A percentile compares a stretch with the other conserved stretches of the same genome.
These are phyloP conservation scores for Cremastobaeus sp. DNA, from an alignment of 2,888 invertebrate genomes.

Conservation along the genomic window DNA sequence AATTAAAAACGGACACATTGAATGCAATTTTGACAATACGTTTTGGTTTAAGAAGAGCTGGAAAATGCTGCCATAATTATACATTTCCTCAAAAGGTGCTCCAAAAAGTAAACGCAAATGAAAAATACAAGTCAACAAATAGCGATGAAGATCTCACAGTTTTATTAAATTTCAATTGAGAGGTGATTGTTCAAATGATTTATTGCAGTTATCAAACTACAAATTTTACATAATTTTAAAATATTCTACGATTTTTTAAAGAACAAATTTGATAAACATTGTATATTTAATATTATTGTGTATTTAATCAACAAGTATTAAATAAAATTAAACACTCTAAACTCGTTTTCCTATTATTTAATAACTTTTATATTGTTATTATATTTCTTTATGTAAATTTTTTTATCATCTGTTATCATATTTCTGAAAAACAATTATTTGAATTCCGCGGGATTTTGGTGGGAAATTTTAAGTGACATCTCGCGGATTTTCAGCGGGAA, in stretches of 20 bases:
- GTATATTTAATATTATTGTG: neutral
- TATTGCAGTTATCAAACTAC: too few relatives aligned
- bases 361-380: too few relatives aligned
- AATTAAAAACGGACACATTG: neutral
- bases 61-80: constrained; percentile 45
- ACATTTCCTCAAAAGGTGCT: constrained; percentile 32
- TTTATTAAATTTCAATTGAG: too few relatives aligned
- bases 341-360: too few relatives aligned
- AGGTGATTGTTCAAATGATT: too few relatives aligned
- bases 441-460: neutral
- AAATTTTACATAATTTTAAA: too few relatives aligned
- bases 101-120: constrained; percentile 23
- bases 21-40: constrained; percentile 23
- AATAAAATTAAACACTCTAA: too few relatives aligned
- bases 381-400: neutral
- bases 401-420: neutral
- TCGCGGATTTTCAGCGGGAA: neutral
- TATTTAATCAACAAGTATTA: too few relatives aligned
- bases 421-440: neutral
- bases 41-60: constrained; percentile 43
- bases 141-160: too few relatives aligned
- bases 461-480: constrained; percentile 1
- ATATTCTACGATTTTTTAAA: too few relatives aligned
- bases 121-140: constrained; percentile 16
- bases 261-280: neutral